These are phyloP conservation scores for Taeniopygia guttata DNA, from an alignment of 2,797 vertebrate genomes.

Conservation along the genomic window DNA sequence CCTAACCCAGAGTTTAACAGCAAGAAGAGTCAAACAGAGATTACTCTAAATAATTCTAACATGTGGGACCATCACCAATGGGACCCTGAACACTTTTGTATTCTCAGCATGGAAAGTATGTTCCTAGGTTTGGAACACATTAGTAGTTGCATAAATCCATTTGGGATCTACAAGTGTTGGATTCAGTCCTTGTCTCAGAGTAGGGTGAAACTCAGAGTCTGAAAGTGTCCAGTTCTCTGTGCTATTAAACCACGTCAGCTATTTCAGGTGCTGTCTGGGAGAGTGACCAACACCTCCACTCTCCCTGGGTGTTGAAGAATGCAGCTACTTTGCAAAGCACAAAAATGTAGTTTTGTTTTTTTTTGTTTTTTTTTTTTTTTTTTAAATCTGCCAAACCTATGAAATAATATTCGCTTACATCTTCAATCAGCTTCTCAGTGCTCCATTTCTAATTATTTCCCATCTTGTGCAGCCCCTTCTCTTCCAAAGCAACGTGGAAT, in stretches of 20 bases:
- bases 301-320: neutral
- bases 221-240: neutral
- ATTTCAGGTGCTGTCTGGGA: neutral
- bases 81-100: neutral
- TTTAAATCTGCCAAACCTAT: neutral
- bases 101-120: neutral
- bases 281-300: neutral
- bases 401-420: neutral
- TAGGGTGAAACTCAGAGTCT: neutral
- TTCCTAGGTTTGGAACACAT: neutral
- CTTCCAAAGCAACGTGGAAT: neutral
- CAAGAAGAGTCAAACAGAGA: neutral
- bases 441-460: constrained; percentile 30
- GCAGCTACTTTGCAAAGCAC: neutral
- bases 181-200: neutral
- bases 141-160: neutral
- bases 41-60: neutral
- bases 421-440: neutral
- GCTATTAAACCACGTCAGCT: neutral
- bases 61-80: neutral
- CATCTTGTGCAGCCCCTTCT: constrained; percentile 9
- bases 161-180: neutral
- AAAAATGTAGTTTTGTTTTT: neutral
- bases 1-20: neutral
- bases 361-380: too few relatives aligned